Evolutionary conservation across 2,113 vertebrate genomes (phyloP).

Genomic region (Macquaria ambigua): DNA sequence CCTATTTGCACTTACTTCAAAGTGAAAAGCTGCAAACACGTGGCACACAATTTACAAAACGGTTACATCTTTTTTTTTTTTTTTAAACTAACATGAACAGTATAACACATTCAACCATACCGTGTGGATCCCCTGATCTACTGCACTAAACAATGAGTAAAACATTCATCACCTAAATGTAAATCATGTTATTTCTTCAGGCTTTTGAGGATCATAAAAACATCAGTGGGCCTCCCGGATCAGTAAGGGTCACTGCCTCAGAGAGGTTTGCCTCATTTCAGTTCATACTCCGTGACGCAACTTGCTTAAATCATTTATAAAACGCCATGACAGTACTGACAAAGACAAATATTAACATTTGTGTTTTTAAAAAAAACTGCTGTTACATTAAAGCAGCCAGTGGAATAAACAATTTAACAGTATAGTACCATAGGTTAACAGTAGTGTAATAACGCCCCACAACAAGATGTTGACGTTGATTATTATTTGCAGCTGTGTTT

Average conservation of each 20-base stretch:
- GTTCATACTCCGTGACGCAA: neutral
- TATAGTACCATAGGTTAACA: conserved; percentile 53
- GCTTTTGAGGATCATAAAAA: conserved; percentile 19
- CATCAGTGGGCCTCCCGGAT: neutral
- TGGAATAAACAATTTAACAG: conserved; percentile 58
- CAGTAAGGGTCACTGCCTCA: neutral
- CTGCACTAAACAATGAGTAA: conserved; percentile 9
- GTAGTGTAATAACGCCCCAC: conserved; percentile 21
- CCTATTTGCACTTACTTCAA: conserved; percentile 17
- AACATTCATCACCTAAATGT: neutral
- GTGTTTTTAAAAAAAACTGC: conserved; percentile 35
- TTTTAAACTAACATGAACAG: conserved; percentile 12
- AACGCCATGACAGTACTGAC: conserved; percentile 26
- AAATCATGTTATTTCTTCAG: conserved; percentile 3
- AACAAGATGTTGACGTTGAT: conserved; percentile 1
- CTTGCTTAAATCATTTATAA: conserved; percentile 39
- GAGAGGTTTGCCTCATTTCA: conserved; percentile 13
- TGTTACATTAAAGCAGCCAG: conserved; percentile 36
- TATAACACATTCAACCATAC: conserved; percentile 39
- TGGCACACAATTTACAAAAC: conserved; percentile 31
- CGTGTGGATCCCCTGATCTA: conserved; percentile 12
- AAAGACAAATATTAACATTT: conserved; percentile 27
- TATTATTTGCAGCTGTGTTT: conserved; percentile 48
- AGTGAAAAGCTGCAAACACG: conserved; percentile 24
- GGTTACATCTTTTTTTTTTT: neutral